A percentile compares a stretch with the other conserved stretches of the same genome.
phyloP scores from a whole-genome alignment of 2,888 invertebrate genomes.

The Epinotia demarniana region DNA sequence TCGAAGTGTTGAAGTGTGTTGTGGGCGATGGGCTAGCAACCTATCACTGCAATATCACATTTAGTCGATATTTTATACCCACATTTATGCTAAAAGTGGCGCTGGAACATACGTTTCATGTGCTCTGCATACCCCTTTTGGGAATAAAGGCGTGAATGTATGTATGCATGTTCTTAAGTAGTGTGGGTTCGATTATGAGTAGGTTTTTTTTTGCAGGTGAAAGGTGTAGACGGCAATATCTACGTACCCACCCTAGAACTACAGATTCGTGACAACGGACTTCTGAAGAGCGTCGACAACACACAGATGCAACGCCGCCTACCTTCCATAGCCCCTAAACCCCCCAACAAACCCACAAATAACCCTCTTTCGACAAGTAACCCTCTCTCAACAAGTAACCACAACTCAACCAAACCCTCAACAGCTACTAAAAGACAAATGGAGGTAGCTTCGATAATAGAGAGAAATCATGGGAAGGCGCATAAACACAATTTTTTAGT shows the following conservation, averaged over 20 bases:
- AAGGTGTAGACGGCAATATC: background rate
- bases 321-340: background rate
- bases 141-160: too few species aligned
- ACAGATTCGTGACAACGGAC: background rate
- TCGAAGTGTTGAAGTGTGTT: too few species aligned
- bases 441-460: background rate
- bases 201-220: background rate
- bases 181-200: background rate
- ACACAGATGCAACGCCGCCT: background rate
- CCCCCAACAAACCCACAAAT: background rate
- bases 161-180: too few species aligned
- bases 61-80: too few species aligned
- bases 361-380: background rate
- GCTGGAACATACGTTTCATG: too few species aligned
- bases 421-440: background rate
- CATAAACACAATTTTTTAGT: constrained; percentile 9
- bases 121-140: too few species aligned
- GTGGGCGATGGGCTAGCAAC: too few species aligned
- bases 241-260: constrained; percentile 31
- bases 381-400: background rate
- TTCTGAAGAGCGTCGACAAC: background rate
- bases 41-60: too few species aligned
- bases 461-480: background rate
- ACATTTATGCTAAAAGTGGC: too few species aligned
- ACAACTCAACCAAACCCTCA: background rate